A percentile compares a stretch with the other conserved stretches of the same genome.
phyloP scores from a whole-genome alignment of 2,888 invertebrate species.

The Phytoseiulus persimilis region DNA sequence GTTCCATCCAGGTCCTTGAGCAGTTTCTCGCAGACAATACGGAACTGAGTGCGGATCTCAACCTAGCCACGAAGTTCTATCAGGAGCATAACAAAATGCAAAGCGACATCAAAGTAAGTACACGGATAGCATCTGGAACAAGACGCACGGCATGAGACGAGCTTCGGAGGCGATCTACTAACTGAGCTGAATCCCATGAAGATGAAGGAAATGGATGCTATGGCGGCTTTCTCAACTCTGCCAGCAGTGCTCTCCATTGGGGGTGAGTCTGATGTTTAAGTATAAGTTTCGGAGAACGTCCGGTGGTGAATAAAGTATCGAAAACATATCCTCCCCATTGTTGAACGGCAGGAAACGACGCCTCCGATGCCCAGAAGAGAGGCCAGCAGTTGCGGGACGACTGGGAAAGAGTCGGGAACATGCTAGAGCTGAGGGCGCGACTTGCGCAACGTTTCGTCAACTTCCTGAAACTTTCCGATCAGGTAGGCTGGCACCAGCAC shows the following conservation, averaged over 20 bases:
- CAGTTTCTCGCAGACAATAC: background rate
- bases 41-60: background rate
- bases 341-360: background rate
- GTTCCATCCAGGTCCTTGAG: slow-evolving; percentile 21
- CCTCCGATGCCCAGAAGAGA: slow-evolving; percentile 22
- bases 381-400: slow-evolving; percentile 48
- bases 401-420: slow-evolving; percentile 50
- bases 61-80: background rate
- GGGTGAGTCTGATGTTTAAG: background rate
- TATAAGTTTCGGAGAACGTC: no score
- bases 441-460: slow-evolving; percentile 62
- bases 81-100: slow-evolving; percentile 32
- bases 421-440: slow-evolving; percentile 56
- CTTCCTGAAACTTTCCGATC: slow-evolving; percentile 63
- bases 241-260: slow-evolving; percentile 31
- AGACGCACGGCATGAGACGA: no score
- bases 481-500: slow-evolving; percentile 48
- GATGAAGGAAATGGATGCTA: slow-evolving; percentile 28
- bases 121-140: no score
- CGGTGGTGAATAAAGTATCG: no score
- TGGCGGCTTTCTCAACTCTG: slow-evolving; percentile 34
- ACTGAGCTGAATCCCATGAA: background rate
- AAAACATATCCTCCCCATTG: background rate
- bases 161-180: no score
- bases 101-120: slow-evolving; percentile 7